Evolutionary conservation across 2,797 vertebrate genomes (phyloP).

Genomic region (Trichosurus vulpecula): DNA sequence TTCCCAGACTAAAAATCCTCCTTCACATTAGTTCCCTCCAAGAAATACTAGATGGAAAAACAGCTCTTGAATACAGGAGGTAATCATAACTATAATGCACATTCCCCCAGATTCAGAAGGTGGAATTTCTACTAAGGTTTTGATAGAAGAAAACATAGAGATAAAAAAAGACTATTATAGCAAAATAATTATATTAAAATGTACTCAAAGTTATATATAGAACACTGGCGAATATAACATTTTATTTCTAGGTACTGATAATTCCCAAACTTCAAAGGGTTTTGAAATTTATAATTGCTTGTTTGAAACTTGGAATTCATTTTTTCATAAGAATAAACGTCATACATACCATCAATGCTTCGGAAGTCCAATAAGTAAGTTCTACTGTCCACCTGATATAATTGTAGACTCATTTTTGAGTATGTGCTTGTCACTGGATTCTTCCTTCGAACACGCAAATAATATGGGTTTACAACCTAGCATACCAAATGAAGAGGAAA

Average conservation of each 20-base stretch:
- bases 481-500: constrained; percentile 42
- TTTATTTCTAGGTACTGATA: constrained; percentile 51
- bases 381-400: constrained; percentile 99
- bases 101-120: constrained; percentile 3
- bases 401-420: constrained; percentile 98
- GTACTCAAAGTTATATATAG: neutral
- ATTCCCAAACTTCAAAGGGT: neutral
- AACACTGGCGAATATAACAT: neutral
- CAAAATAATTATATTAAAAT: constrained; percentile 38
- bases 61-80: neutral
- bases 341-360: constrained; percentile 96
- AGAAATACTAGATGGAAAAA: constrained; percentile 5
- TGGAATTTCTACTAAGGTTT: neutral
- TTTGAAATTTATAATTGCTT: too few relatives aligned
- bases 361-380: constrained; percentile 98
- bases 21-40: neutral
- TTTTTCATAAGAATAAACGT: too few relatives aligned
- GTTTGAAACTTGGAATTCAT: too few relatives aligned
- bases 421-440: constrained; percentile 95
- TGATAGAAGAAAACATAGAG: neutral
- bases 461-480: constrained; percentile 98
- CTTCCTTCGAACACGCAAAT: constrained; percentile 96
- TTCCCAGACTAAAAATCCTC: neutral
- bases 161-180: constrained; percentile 12
- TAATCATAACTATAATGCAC: neutral